A percentile compares a stretch with the other conserved stretches of the same genome.
These are phyloP conservation scores for Ophion slaviceki DNA, from an alignment of 2,888 invertebrate genomes.

Conservation along the genomic window DNA sequence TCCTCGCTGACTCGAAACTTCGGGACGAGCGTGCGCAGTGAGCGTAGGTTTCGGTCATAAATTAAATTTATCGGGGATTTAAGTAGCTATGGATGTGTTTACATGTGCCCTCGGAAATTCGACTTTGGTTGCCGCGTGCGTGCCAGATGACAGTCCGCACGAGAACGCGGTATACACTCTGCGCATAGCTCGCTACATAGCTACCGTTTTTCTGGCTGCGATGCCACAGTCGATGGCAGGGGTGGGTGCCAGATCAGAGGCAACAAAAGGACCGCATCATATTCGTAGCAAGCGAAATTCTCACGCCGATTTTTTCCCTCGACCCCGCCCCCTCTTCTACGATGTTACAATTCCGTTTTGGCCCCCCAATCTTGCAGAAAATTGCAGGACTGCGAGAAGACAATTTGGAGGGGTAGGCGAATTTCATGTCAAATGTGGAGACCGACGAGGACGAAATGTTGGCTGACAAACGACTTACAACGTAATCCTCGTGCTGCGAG, in stretches of 20 bases:
- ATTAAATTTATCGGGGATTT: slow-evolving; percentile 54
- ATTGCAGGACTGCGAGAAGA: no score
- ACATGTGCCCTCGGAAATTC: slow-evolving; percentile 26
- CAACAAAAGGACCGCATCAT: slow-evolving; percentile 60
- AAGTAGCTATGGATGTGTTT: slow-evolving; percentile 2
- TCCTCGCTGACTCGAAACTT: neutral
- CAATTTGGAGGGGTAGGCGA: no score
- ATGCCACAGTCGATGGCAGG: neutral
- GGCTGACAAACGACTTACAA: no score
- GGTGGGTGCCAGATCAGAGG: slow-evolving; percentile 34
- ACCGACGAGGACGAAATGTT: no score
- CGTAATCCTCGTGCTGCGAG: no score
- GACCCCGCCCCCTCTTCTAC: neutral
- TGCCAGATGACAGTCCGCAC: slow-evolving; percentile 69
- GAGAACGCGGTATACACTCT: slow-evolving; percentile 47
- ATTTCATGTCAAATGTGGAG: no score
- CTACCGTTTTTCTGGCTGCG: slow-evolving; percentile 38
- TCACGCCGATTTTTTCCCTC: neutral
- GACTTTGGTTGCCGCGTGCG: slow-evolving; percentile 65
- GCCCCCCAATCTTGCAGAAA: no score
- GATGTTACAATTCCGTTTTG: neutral
- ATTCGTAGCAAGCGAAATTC: slow-evolving; percentile 25
- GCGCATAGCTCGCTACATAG: slow-evolving; percentile 7
- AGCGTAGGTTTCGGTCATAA: slow-evolving; percentile 45
- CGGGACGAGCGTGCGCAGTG: neutral